Evolutionary conservation across 1,140 invertebrate species (phyloP).

Genomic region (Onthophagus taurus): DNA sequence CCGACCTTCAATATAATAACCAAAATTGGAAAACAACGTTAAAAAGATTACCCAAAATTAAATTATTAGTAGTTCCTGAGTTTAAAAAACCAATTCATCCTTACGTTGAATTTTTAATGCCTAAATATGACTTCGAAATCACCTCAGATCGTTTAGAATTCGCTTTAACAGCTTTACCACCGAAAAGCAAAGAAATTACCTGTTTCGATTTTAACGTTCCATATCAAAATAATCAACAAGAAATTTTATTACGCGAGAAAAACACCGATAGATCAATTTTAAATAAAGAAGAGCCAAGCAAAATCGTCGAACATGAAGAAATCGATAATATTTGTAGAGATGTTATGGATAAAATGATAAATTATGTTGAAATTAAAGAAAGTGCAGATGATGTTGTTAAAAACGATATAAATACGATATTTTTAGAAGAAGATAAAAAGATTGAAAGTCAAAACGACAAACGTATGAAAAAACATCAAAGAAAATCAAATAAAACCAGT

Average conservation of each 20-base stretch:
- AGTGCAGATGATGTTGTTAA: slow-evolving; percentile 27
- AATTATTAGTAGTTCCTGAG: slow-evolving; percentile 31
- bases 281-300: slow-evolving; percentile 10
- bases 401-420: slow-evolving; percentile 19
- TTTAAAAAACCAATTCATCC: slow-evolving; percentile 29
- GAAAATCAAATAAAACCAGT: slow-evolving; percentile 24
- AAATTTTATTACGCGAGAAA: slow-evolving; percentile 26
- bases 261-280: slow-evolving; percentile 9
- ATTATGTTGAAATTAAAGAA: slow-evolving; percentile 34
- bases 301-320: slow-evolving; percentile 11
- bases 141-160: slow-evolving; percentile 32
- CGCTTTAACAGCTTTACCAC: slow-evolving; percentile 31
- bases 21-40: slow-evolving; percentile 28
- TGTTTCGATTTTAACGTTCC: slow-evolving; percentile 31
- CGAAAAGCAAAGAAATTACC: slow-evolving; percentile 12
- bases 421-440: slow-evolving; percentile 18
- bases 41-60: slow-evolving; percentile 31
- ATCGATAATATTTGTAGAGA: no score
- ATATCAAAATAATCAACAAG: slow-evolving; percentile 33
- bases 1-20: slow-evolving; percentile 23
- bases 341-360: slow-evolving; percentile 33
- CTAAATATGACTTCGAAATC: slow-evolving; percentile 22
- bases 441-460: slow-evolving; percentile 1
- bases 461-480: slow-evolving; percentile 16
- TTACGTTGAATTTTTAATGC: slow-evolving; percentile 21